A percentile compares a stretch with the other conserved stretches of the same genome.
phyloP scores from a whole-genome alignment of 2,113 vertebrate genomes.

The Hippocampus zosterae region DNA sequence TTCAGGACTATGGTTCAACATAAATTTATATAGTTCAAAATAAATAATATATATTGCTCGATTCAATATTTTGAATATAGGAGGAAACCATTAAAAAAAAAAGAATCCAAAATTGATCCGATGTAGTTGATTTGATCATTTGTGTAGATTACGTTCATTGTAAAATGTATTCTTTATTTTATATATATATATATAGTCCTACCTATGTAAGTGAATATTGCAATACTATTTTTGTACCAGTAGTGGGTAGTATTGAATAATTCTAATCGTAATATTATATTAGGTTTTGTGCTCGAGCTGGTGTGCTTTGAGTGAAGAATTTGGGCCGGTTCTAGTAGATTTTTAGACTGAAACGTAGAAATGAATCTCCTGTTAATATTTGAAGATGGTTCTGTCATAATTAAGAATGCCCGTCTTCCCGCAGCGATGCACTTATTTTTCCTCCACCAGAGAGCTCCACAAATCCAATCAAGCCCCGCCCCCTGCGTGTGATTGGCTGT shows the following conservation, averaged over 20 bases:
- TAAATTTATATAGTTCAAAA: not conserved
- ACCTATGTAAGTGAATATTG: no score
- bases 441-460: not conserved
- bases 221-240: no score
- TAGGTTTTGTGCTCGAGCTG: not conserved
- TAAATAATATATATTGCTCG: not conserved
- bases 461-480: slow-evolving; percentile 40
- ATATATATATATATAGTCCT: no score
- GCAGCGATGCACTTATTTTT: slow-evolving; percentile 31
- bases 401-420: slow-evolving; percentile 45
- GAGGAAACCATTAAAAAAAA: not conserved
- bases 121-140: no score
- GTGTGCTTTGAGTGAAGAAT: not conserved
- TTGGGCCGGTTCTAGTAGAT: not conserved
- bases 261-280: no score
- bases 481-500: slow-evolving; percentile 49
- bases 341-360: not conserved
- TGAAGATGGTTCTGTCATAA: not conserved
- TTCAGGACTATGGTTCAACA: not conserved
- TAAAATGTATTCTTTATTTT: no score
- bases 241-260: no score
- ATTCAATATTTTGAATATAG: not conserved
- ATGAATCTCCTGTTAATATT: not conserved
- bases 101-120: not conserved
- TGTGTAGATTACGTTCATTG: no score